These are phyloP conservation scores for Diloba caeruleocephala DNA, from an alignment of 2,888 invertebrate genomes.

Conservation along the genomic window DNA sequence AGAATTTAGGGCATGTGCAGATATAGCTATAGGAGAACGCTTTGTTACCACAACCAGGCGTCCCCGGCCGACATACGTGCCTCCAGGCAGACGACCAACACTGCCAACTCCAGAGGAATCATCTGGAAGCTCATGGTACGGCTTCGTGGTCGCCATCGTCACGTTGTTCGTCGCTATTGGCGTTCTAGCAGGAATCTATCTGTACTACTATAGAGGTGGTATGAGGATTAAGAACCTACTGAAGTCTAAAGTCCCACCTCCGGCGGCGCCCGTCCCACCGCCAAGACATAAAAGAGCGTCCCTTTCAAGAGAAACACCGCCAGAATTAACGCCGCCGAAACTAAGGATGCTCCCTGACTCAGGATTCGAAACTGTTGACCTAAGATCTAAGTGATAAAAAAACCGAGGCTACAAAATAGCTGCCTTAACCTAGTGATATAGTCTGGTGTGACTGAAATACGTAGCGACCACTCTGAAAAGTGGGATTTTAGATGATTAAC, in stretches of 20 bases:
- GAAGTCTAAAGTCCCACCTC: slow-evolving; percentile 77
- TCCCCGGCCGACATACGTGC: slow-evolving; percentile 83
- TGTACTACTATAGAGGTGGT: slow-evolving; percentile 93
- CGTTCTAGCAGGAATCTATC: slow-evolving; percentile 91
- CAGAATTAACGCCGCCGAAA: slow-evolving; percentile 77
- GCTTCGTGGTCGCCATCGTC: slow-evolving; percentile 90
- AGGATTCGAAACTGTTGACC: slow-evolving; percentile 85
- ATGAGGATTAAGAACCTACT: slow-evolving; percentile 91
- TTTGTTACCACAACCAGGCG: slow-evolving; percentile 80
- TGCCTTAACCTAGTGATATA: slow-evolving; percentile 63
- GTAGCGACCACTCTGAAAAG: slow-evolving; percentile 42
- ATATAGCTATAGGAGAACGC: slow-evolving; percentile 91
- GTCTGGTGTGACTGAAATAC: slow-evolving; percentile 52
- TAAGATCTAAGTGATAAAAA: slow-evolving; percentile 71
- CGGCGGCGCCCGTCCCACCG: slow-evolving; percentile 81
- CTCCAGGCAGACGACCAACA: slow-evolving; percentile 79
- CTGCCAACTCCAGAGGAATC: slow-evolving; percentile 81
- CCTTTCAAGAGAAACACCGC: slow-evolving; percentile 77
- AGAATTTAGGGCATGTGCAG: slow-evolving; percentile 95
- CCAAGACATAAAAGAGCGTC: slow-evolving; percentile 81
- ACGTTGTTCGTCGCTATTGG: slow-evolving; percentile 91
- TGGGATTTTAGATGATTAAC: slow-evolving; percentile 48
- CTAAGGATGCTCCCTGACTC: slow-evolving; percentile 75
- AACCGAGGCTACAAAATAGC: slow-evolving; percentile 50
- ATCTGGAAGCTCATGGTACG: slow-evolving; percentile 85